Evolutionary conservation across 2,113 vertebrate species (phyloP), one percentile per base, ranked within the genome.

Genomic region (Xiphophorus couchianus): DNA sequence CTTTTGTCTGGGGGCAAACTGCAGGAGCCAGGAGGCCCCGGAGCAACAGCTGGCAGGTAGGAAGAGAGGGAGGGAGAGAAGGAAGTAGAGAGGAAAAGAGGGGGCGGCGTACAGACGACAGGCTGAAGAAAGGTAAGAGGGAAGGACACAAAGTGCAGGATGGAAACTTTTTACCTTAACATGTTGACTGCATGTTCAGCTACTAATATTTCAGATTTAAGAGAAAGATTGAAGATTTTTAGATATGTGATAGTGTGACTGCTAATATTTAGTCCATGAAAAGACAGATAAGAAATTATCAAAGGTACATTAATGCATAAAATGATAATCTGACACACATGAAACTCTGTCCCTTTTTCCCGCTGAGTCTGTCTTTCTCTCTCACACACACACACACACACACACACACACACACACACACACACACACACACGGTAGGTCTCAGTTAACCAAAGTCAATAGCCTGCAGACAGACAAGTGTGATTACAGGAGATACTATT

Each of bases 401-500:
- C 35, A 37, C 35, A 37, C 37, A 39, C 37, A 13, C 37, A 39
- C 37, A 39, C 37, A 48, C 58, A 44, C 27, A 37, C 63, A 76
- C 67, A 69, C 68, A 61, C 62, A 73, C 69, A 51, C 64, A 74
- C 72, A 74, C 66, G 68, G 22, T 35, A 33, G 94, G 95, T 84
- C 94, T 96, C 92, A 92, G 94, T 91, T 94, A 95, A 94, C 93
- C 77, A 72, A 81, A 97, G 96, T 88, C 89, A 89, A 98, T 97
- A 96, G 92, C 93, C 94, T 95, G 96, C 93, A 95, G 97, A 97
- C 90, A 96, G 97, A 97, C 96, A 94, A 92, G 86, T 96, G 96
- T 96, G 96, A 98, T 98, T 97, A 97, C 95, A 95, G 95, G 89
- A 94, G 96, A 96, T 96, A 96, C 95, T 96, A 95, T 96, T 95